Evolutionary conservation across 2,797 vertebrate genomes (phyloP), one percentile per base, ranked within the genome.

Genomic region (Enoplosus armatus): DNA sequence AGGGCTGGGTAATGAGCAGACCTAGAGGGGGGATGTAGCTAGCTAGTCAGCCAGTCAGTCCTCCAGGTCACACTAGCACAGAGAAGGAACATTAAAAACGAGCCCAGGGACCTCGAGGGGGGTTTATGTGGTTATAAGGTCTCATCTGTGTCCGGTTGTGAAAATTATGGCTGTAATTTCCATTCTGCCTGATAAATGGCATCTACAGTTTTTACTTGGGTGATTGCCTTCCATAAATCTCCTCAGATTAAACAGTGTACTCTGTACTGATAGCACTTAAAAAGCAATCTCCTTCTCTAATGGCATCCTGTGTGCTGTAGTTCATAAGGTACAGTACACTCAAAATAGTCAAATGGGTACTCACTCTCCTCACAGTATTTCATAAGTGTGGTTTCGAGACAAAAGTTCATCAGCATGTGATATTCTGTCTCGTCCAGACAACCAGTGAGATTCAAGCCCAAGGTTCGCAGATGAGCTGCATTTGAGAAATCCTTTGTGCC

Each of bases 121-220:
- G 85, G 89, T 87, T 91, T 89, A 89, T 93, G 90, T 90, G 82
- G 86, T 87, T 89, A 88, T 93, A 90, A 91, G 58, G 87, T 82
- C 87, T 95, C 77, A 94, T 95, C 93, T 95, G 87, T 92, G 87
- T 79, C 94, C 68, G 54, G 39, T 88, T 92, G 89, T 88, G 90
- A 94, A 96, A 96, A 96, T 95, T 94, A 96, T 95, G 88, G 85
- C 85, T 96, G 95, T 94, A 96, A 96, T 97, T 96, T 96, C 92
- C 86, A 87, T 94, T 94, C 88, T 83, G 88, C 79, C 88, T 96
- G 96, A 97, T 95, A 94, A 95, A 94, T 90, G 94, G 87, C 88
- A 92, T 93, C 41, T 83, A 72, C 62, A 61, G 73, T 92, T 95
- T 96, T 95, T 94, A 94, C 95, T 94, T 87, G 85, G 92, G 93